These are phyloP conservation scores for Zele albiditarsus DNA, from an alignment of 2,888 invertebrate genomes.

Conservation along the genomic window DNA sequence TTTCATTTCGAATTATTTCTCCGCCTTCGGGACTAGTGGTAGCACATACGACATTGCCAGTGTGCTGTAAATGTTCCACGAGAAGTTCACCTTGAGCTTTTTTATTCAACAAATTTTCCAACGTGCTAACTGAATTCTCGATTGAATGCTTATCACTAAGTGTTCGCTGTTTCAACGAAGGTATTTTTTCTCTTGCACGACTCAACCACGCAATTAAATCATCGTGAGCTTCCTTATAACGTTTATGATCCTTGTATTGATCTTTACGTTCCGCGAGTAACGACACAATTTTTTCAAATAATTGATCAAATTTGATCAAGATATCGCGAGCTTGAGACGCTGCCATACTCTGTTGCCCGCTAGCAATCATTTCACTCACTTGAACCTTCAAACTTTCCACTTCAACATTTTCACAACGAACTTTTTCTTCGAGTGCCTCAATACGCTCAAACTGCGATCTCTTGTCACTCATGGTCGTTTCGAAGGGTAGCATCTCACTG, in stretches of 20 bases:
- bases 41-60: constrained; percentile 89
- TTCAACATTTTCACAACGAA: constrained; percentile 91
- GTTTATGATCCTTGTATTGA: constrained; percentile 89
- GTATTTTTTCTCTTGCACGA: constrained; percentile 90
- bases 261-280: constrained; percentile 86
- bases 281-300: constrained; percentile 83
- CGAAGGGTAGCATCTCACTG: constrained; percentile 83
- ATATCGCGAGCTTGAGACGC: constrained; percentile 90
- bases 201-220: constrained; percentile 92
- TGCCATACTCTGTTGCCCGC: constrained; percentile 88
- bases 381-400: constrained; percentile 90
- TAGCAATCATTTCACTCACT: constrained; percentile 88
- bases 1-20: constrained; percentile 87
- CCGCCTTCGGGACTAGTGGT: constrained; percentile 88
- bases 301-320: constrained; percentile 84
- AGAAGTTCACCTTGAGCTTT: constrained; percentile 92
- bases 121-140: constrained; percentile 90
- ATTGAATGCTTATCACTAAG: constrained; percentile 90
- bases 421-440: constrained; percentile 89
- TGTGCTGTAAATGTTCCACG: constrained; percentile 89
- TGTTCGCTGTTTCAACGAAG: constrained; percentile 87
- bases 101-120: constrained; percentile 89
- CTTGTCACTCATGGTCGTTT: constrained; percentile 89
- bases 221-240: constrained; percentile 93
- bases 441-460: constrained; percentile 88